Evolutionary conservation across 2,888 invertebrate species (phyloP).

Genomic region (Thecophora atra): DNA sequence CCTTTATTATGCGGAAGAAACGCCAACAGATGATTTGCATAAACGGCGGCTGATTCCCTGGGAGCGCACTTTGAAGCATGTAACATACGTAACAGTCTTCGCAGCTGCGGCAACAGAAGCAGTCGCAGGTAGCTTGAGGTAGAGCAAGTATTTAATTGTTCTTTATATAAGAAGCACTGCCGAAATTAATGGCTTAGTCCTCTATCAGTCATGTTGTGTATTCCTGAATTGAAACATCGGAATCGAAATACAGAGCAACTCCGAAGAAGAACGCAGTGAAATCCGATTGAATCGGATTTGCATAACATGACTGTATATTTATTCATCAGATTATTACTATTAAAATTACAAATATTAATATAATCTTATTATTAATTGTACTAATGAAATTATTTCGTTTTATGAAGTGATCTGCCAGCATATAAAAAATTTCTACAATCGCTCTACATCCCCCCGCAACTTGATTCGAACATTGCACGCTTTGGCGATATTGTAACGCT

Average conservation of each 20-base stretch:
- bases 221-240: too few species aligned
- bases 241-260: too few species aligned
- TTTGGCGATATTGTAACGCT: slow-evolving; percentile 74
- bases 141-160: slow-evolving; percentile 25
- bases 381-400: slow-evolving; percentile 16
- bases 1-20: slow-evolving; percentile 59
- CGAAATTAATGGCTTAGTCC: too few species aligned
- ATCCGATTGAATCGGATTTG: too few species aligned
- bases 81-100: slow-evolving; percentile 72
- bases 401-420: slow-evolving; percentile 51
- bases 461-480: slow-evolving; percentile 61
- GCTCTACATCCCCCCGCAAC: slow-evolving; percentile 50
- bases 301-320: too few species aligned
- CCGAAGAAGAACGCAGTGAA: too few species aligned
- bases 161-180: background rate
- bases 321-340: too few species aligned
- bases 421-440: slow-evolving; percentile 60
- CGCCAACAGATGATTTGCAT: slow-evolving; percentile 9
- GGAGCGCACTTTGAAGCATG: slow-evolving; percentile 76
- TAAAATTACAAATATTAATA: too few species aligned
- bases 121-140: slow-evolving; percentile 59
- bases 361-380: too few species aligned
- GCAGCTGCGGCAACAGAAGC: slow-evolving; percentile 54
- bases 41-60: slow-evolving; percentile 65
- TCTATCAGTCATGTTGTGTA: too few species aligned